Evolutionary conservation across 2,797 vertebrate genomes (phyloP), one percentile per base, ranked within the genome.

Genomic region (Gymnothorax reevesii): DNA sequence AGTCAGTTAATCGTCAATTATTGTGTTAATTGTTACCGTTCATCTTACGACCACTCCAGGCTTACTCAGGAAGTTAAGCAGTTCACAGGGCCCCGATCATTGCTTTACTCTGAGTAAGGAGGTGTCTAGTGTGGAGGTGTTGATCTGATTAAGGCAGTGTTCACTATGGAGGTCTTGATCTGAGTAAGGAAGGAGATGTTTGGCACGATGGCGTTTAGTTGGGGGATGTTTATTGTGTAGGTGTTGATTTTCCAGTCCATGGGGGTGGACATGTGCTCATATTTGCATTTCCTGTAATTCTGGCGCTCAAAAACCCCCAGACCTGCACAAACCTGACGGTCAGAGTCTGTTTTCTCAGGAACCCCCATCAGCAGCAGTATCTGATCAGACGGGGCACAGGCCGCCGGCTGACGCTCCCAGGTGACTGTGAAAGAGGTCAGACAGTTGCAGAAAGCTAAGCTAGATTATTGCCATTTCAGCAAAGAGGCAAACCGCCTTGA

Each of bases 261-360:
- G 73, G 5, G 73, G 5, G 7, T 54, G 55, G 52, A 80, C 77
- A 80, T 80, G 52, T 1, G 7, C 3, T 80, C 77, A 80, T 7
- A 55, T 15, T 52, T n/a, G 52, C 20, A 9, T 55, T 55, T 54
- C 77, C 77, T 55, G 49, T n/a, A 55, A 80, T 9, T 7, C 77
- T 80, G 77, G 13, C 3, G 0, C 49, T 3, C 3, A 9, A 7
- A 80, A 49, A 80, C 77, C 77, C 42, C 15, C 77, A 80, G 20
- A 80, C 77, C 77, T 80, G 77, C 77, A 20, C 77, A 80, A 22
- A 80, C 77, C 7, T 80, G 77, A 80, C 22, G 10, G 52, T 22
- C 20, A 54, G n/a, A 17, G n/a, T 54, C 49, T 80, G 77, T 55
- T 80, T 17, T 55, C 77, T 55, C 77, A 22, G 77, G 7, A 80